Evolutionary conservation across 2,113 vertebrate species (phyloP), one percentile per base, ranked within the genome.

Genomic region (Platichthys stellatus): DNA sequence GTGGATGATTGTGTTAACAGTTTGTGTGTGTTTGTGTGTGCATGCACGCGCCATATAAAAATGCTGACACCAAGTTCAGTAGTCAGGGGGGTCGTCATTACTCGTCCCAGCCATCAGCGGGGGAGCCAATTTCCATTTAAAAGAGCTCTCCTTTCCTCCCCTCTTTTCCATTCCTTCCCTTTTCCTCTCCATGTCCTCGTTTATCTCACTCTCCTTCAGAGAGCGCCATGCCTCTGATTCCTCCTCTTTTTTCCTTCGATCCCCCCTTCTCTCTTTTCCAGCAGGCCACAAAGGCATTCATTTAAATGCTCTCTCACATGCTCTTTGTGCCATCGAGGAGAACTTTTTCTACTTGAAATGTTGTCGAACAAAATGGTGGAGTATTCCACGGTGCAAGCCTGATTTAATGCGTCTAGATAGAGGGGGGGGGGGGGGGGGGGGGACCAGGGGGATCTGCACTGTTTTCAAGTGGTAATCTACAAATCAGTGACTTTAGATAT

Each of bases 41-140:
- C 26, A 26, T 31, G 58, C 17, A 15, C 15, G 58, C 8, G 10
- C 18, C 17, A 49, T 77, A 69, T 57, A 58, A 80, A 88, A 89
- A 78, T 78, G 88, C 81, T 87, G 84, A 89, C 82, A 74, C 56
- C 12, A 54, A 12, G 2, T 68, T 84, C 43, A 72, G 79, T 69
- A 63, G 74, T 74, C 11, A 15, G 38, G 35, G 60, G 47, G 57
- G 23, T 49, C 83, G 66, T 89, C 86, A 87, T 90, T 86, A 87
- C 71, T 80, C 63, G 79, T 80, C 76, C 62, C 76, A 64, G 77
- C 76, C 79, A 83, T 84, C 88, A 82, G 80, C 63, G 43, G 66
- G 62, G 83, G 66, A 89, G 72, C 63, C 78, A 67, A 81, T 87
- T 84, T 87, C 63, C 74, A 82, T 84, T 88, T 85, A 77, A 89